Evolutionary conservation across 35 echinoderm and acorn worm species (phyloP).

Genomic region (Anneissia japonica): DNA sequence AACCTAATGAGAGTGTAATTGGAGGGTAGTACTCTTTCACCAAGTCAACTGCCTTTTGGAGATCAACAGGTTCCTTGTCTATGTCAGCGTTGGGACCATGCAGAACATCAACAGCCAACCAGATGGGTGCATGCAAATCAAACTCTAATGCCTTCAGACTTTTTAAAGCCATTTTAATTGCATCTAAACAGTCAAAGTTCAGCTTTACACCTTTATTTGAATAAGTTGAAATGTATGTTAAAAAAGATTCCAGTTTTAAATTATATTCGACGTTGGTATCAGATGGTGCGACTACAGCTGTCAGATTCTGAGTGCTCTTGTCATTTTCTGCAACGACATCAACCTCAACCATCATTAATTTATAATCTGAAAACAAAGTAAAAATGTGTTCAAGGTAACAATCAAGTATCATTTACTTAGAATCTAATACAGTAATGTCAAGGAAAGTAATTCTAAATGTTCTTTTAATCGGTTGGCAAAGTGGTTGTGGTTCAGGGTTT

Average conservation of each 20-base stretch:
- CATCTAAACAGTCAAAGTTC: slow-evolving; percentile 46
- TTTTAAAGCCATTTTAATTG: slow-evolving; percentile 29
- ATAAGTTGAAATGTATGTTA: slow-evolving; percentile 56
- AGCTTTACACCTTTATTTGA: slow-evolving; percentile 81
- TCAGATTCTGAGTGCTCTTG: slow-evolving; percentile 22
- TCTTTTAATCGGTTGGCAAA: background rate
- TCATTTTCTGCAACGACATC: slow-evolving; percentile 54
- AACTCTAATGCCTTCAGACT: slow-evolving; percentile 23
- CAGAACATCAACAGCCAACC: slow-evolving; percentile 63
- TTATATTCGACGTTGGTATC: slow-evolving; percentile 12
- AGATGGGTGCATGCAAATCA: slow-evolving; percentile 71
- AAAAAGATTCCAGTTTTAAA: slow-evolving; percentile 45
- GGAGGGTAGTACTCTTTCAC: slow-evolving; percentile 4
- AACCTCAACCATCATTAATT: slow-evolving; percentile 72
- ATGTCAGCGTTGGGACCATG: slow-evolving; percentile 66
- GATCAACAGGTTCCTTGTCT: slow-evolving; percentile 26
- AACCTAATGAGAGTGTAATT: slow-evolving; percentile 58
- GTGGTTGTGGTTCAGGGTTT: background rate
- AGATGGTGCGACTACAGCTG: slow-evolving; percentile 31
- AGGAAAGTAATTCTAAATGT: background rate
- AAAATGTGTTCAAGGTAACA: background rate
- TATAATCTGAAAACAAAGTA: slow-evolving; percentile 42
- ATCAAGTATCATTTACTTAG: background rate
- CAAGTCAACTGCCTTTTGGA: background rate
- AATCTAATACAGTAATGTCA: background rate